Base-by-base conservation (phyloP, 2,888 invertebrate species). In the Miltochrista miniata region DNA sequence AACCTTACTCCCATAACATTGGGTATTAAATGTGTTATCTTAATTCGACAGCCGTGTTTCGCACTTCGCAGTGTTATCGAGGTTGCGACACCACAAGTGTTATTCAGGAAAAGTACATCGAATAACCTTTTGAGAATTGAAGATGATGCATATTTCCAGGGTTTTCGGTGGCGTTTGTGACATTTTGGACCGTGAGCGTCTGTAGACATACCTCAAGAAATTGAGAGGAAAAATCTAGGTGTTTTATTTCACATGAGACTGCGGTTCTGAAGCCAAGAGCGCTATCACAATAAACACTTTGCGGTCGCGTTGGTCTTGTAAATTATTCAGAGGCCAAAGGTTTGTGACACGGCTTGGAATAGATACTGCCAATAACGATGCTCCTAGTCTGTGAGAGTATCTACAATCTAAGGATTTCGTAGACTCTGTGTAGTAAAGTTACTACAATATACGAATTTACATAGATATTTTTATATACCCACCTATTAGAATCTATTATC, bases 161-260 rank as follows among this genome's bases (percentile, higher is more conserved):
- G 51, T 59, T 48, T 59, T 58, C 55, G 44, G 48, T 40, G 60
- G 68, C 61, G 57, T 68, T 76, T 87, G 68, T 56, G 80, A 70
- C 76, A 63, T 83, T 86, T 76, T 69, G 55, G 45, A 46, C 42
- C 45, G 47, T 45, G 30, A 40, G 47, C 48, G 62, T 64, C 55
- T 47, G 57, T 61, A 80, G 80, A 83, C 74, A 66, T 82, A 79
- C 79, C 79, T 81, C 73, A 59, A 60, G 75, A 83, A 79, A 85
- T 86, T 82, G 83, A 81, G 85, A 81, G 81, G 84, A 85, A 87
- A 87, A 88, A 88, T 89, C 84, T 87, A 87, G 87, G 86, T 87
- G 82, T 84, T 88, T 88, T 87, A 90, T 89, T 86, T 82, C 83
- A 80, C 83, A 83, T 79, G 84, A 86, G 83, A 82, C 76, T 79